Percentiles rank a stretch among this genome's conserved stretches.
Conservation (phyloP, 2,113 vertebrate species). For the Zosterops borbonicus region DNA sequence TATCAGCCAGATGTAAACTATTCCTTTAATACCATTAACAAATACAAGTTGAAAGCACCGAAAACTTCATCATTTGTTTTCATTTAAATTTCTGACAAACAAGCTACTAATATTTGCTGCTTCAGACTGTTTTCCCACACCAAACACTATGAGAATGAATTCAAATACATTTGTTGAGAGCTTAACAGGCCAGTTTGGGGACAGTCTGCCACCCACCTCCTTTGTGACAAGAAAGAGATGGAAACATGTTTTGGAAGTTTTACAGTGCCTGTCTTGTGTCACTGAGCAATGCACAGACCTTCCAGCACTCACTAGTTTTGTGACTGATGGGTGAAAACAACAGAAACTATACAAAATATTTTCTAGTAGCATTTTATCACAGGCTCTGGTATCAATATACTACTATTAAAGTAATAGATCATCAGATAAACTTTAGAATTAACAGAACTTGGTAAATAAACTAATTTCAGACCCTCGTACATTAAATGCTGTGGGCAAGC, state of each 20-base stretch:
- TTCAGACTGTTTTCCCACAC: background rate
- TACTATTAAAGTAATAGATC: background rate
- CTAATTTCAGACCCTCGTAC: background rate
- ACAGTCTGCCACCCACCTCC: conserved; percentile 68
- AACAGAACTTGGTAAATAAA: background rate
- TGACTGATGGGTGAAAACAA: conserved; percentile 24
- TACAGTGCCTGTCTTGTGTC: conserved; percentile 69
- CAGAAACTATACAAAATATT: background rate
- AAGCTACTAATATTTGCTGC: background rate
- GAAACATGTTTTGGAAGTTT: conserved; percentile 73
- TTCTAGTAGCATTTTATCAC: background rate
- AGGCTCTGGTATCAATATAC: background rate
- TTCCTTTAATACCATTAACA: background rate
- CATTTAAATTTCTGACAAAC: background rate
- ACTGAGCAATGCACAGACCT: conserved; percentile 61
- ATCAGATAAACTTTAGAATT: background rate
- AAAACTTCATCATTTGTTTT: background rate
- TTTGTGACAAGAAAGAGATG: conserved; percentile 70
- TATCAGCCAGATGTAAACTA: background rate
- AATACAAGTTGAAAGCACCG: background rate
- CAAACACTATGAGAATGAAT: background rate
- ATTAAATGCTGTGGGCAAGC: background rate
- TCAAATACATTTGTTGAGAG: conserved; percentile 57
- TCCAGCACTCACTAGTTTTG: conserved; percentile 41
- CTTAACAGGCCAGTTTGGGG: conserved; percentile 71